These are phyloP conservation scores for Mungos mungo DNA, from an alignment of 2,113 vertebrate genomes.

Conservation along the genomic window DNA sequence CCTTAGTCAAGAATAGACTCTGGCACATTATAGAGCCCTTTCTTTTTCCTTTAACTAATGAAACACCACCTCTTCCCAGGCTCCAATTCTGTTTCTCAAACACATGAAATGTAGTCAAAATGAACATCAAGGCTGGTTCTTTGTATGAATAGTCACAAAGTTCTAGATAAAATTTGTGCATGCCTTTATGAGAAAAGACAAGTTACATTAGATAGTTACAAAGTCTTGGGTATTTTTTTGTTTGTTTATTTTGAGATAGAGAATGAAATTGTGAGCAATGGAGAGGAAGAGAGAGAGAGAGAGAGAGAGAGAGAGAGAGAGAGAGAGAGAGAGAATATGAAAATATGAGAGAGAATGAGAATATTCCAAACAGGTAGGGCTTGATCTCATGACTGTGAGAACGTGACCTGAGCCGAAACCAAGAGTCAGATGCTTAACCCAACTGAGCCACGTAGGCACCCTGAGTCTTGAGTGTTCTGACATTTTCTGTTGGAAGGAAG, in stretches of 20 bases:
- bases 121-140: not conserved
- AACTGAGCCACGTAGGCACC: too few species aligned
- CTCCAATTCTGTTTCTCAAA: not conserved
- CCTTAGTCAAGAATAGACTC: not conserved
- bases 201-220: too few species aligned
- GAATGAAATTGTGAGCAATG: too few species aligned
- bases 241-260: too few species aligned
- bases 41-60: not conserved
- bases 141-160: not conserved
- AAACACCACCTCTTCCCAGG: not conserved
- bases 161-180: rapidly evolving
- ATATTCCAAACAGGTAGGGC: too few species aligned
- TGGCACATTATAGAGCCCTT: not conserved
- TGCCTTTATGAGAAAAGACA: not conserved
- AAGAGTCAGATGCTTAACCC: too few species aligned
- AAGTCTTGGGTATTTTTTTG: not conserved
- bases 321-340: too few species aligned
- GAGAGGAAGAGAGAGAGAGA: too few species aligned
- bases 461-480: not conserved
- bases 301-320: too few species aligned
- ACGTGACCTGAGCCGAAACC: too few species aligned
- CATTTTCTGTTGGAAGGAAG: not conserved
- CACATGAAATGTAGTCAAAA: not conserved
- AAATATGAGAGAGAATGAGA: too few species aligned
- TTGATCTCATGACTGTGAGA: too few species aligned